These are phyloP conservation scores for Petaurus breviceps DNA, from an alignment of 2,113 vertebrate genomes.

Conservation along the genomic window DNA sequence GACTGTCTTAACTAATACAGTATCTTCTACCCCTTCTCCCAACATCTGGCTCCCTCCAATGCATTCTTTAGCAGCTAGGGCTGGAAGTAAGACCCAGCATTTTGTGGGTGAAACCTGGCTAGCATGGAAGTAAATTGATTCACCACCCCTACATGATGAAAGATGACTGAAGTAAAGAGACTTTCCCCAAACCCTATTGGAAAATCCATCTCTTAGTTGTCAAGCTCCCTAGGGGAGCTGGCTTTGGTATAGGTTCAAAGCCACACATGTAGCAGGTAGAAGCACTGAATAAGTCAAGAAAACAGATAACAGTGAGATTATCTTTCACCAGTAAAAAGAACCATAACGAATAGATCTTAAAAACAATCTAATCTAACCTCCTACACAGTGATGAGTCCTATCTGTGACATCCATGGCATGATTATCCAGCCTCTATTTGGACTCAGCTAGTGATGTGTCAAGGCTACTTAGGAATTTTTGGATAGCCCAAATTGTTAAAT, in stretches of 20 bases:
- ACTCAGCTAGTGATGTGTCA: background rate
- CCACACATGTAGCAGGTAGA: background rate
- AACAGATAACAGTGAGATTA: background rate
- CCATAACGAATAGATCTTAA: background rate
- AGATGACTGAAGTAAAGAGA: background rate
- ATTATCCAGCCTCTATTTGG: background rate
- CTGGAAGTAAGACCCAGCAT: background rate
- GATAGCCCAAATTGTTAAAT: background rate
- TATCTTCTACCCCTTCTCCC: background rate
- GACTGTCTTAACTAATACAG: background rate
- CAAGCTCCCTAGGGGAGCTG: background rate
- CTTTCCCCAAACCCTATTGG: background rate
- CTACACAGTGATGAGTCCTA: background rate
- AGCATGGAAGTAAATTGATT: background rate
- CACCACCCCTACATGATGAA: background rate
- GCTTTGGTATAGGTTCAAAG: background rate
- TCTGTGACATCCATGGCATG: background rate
- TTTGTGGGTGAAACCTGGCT: background rate
- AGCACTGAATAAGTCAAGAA: background rate
- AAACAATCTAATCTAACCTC: background rate
- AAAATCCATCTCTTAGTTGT: background rate
- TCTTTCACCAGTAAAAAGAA: background rate
- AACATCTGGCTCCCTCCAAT: background rate
- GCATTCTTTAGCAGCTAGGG: background rate
- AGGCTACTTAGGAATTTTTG: background rate